phyloP scores from a whole-genome alignment of 2,888 invertebrate species.

The Chesias legatella region DNA sequence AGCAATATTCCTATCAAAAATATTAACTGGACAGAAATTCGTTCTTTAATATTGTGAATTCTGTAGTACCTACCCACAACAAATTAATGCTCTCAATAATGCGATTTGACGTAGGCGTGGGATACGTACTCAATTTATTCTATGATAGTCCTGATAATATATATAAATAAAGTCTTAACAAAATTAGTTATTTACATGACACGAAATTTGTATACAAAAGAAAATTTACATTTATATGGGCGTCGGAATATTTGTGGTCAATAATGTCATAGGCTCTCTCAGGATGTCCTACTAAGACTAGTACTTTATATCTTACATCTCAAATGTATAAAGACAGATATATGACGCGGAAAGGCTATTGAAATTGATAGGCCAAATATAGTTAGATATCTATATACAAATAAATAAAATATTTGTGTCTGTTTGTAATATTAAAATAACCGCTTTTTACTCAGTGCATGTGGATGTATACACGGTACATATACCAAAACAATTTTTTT shows the following conservation, averaged over 20 bases:
- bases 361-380: conserved; percentile 21
- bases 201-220: conserved; percentile 18
- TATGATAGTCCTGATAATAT: conserved; percentile 27
- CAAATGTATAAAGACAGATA: conserved; percentile 9
- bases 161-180: conserved; percentile 21
- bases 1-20: too few relatives aligned
- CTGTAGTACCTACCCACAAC: conserved; percentile 2
- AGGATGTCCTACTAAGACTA: conserved; percentile 13
- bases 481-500: too few relatives aligned
- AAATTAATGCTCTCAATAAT: conserved; percentile 18
- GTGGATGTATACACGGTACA: too few relatives aligned
- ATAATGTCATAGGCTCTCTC: conserved; percentile 10
- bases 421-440: too few relatives aligned
- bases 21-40: too few relatives aligned
- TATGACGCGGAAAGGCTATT: conserved; percentile 22
- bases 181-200: conserved; percentile 24
- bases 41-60: too few relatives aligned
- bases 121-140: conserved; percentile 31
- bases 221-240: conserved; percentile 17
- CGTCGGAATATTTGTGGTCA: conserved; percentile 9
- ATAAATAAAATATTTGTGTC: too few relatives aligned
- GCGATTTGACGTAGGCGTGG: conserved; percentile 28
- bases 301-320: conserved; percentile 11
- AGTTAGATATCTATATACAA: too few relatives aligned
- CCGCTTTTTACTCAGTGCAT: too few relatives aligned